These are phyloP conservation scores for Esperia sulphurella DNA, from an alignment of 2,888 invertebrate genomes.

Conservation along the genomic window DNA sequence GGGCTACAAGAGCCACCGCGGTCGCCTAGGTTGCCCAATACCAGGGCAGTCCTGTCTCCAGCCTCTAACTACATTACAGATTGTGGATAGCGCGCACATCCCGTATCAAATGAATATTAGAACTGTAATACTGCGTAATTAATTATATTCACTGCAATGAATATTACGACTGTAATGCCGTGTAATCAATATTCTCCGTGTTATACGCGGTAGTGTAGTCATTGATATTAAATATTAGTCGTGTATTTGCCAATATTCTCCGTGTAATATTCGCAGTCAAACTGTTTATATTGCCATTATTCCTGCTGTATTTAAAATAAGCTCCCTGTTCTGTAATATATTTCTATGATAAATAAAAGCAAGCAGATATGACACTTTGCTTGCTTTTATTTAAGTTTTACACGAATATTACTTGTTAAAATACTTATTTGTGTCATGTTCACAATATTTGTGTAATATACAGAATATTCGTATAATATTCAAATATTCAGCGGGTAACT, in stretches of 20 bases:
- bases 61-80: conserved; percentile 33
- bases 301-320: neutral
- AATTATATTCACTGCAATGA: conserved; percentile 11
- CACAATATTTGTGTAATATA: conserved; percentile 14
- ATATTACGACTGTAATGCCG: conserved; percentile 28
- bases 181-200: neutral
- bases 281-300: neutral
- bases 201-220: neutral
- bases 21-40: neutral
- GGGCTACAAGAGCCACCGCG: neutral
- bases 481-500: conserved; percentile 45
- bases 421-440: conserved; percentile 10
- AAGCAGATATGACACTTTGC: conserved; percentile 49
- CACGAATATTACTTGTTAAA: conserved; percentile 4
- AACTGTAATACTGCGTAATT: conserved; percentile 21
- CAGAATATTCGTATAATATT: neutral
- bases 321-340: neutral
- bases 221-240: neutral
- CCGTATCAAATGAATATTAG: conserved; percentile 22
- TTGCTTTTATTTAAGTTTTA: conserved; percentile 41
- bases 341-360: conserved; percentile 38
- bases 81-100: conserved; percentile 29
- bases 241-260: neutral
- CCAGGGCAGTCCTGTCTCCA: conserved; percentile 19
- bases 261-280: neutral